phyloP scores from a whole-genome alignment of 2,113 vertebrate species.

The Rattus rattus region DNA sequence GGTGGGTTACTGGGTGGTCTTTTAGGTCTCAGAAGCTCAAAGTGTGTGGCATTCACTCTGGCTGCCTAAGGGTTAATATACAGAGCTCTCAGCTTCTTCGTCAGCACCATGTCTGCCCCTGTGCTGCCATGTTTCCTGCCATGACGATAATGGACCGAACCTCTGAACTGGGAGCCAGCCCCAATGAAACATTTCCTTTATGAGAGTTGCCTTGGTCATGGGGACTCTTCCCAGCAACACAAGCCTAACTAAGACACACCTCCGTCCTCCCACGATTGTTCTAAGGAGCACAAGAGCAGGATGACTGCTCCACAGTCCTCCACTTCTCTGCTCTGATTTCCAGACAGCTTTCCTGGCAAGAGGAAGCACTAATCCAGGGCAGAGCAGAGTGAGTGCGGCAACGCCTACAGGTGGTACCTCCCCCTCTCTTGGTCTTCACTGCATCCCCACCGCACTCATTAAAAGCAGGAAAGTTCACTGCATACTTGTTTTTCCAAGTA shows the following conservation, averaged over 20 bases:
- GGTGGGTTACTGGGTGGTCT: not conserved
- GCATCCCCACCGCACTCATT: slow-evolving; percentile 18
- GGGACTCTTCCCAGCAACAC: not conserved
- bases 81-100: not conserved
- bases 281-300: not conserved
- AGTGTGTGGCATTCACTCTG: not conserved
- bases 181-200: not conserved
- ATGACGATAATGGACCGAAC: not conserved
- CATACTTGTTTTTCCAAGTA: slow-evolving; percentile 29
- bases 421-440: not conserved
- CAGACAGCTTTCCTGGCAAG: not conserved
- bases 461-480: not conserved
- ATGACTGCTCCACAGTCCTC: not conserved
- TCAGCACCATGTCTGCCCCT: not conserved
- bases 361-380: not conserved
- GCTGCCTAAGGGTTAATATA: not conserved
- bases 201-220: not conserved
- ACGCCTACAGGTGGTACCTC: slow-evolving; percentile 2
- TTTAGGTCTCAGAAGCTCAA: not conserved
- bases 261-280: not conserved
- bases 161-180: not conserved
- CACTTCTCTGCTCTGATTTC: not conserved
- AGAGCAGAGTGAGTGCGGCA: not conserved
- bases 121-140: not conserved
- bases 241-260: not conserved